A percentile compares a stretch with the other conserved stretches of the same genome.
These are phyloP conservation scores for Microplitis mediator DNA, from an alignment of 1,140 invertebrate genomes.

Conservation along the genomic window DNA sequence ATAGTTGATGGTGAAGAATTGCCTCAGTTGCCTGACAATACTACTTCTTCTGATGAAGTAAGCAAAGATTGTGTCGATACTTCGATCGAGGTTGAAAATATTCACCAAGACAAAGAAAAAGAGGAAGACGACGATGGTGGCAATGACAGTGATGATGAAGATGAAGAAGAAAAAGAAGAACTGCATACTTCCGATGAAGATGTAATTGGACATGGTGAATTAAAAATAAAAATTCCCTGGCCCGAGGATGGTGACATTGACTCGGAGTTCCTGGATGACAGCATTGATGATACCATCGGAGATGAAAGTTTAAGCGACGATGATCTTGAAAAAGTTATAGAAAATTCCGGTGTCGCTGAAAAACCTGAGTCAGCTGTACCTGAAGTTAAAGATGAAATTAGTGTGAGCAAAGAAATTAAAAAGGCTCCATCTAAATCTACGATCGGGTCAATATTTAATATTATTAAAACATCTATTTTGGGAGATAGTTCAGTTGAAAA, in stretches of 20 bases:
- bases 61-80: too few species aligned
- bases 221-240: too few species aligned
- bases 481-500: slow-evolving; percentile 20
- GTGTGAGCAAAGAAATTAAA: neutral
- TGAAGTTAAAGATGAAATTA: neutral
- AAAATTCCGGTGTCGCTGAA: neutral
- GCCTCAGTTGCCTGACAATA: too few species aligned
- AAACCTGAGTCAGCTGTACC: neutral
- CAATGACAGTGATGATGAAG: neutral
- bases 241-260: neutral
- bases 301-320: too few species aligned
- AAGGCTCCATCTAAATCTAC: slow-evolving; percentile 13
- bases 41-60: too few species aligned
- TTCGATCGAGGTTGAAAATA: neutral
- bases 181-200: neutral
- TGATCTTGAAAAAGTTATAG: neutral
- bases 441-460: slow-evolving; percentile 31
- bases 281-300: too few species aligned
- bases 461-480: slow-evolving; percentile 35
- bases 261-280: neutral
- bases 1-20: slow-evolving; percentile 1
- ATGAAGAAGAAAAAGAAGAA: neutral
- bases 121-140: slow-evolving; percentile 12
- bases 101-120: too few species aligned
- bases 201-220: neutral